Evolutionary conservation across 2,113 vertebrate species (phyloP).

Genomic region (Callopanchax toddi): DNA sequence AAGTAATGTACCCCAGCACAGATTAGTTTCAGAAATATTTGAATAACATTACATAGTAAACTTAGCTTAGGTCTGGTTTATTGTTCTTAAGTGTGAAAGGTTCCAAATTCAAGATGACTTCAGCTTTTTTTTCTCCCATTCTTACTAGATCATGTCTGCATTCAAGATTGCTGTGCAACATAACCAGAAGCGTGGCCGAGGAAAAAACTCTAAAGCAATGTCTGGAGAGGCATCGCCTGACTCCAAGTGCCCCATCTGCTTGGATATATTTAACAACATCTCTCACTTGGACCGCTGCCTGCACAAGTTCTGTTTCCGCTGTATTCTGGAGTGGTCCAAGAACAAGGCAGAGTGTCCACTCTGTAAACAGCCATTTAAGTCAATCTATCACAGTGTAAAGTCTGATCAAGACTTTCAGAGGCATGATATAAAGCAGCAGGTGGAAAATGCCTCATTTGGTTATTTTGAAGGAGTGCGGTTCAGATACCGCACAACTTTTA

Average conservation of each 20-base stretch:
- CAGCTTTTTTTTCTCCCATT: conserved; percentile 1
- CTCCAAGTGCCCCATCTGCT: conserved; percentile 96
- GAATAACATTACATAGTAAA: too few relatives aligned
- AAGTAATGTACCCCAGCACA: too few relatives aligned
- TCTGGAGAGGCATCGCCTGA: conserved; percentile 89
- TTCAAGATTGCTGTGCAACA: conserved; percentile 78
- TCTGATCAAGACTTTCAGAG: conserved; percentile 93
- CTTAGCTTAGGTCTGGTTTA: too few relatives aligned
- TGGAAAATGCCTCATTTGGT: conserved; percentile 82
- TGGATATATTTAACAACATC: conserved; percentile 93
- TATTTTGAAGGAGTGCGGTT: conserved; percentile 85
- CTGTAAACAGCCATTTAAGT: conserved; percentile 94
- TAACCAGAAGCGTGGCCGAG: conserved; percentile 61
- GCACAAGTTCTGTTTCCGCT: conserved; percentile 95
- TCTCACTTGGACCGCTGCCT: conserved; percentile 90
- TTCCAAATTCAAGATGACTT: neutral
- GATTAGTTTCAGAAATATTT: too few relatives aligned
- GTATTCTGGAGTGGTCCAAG: conserved; percentile 96
- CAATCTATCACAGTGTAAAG: conserved; percentile 92
- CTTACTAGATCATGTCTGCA: conserved; percentile 82
- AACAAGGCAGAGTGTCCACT: conserved; percentile 98
- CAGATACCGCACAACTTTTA: conserved; percentile 90
- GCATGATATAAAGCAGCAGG: conserved; percentile 84
- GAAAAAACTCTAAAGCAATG: conserved; percentile 73
- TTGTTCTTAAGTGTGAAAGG: neutral